phyloP scores from a whole-genome alignment of 2,113 vertebrate species.

The Corythornis vintsioides region DNA sequence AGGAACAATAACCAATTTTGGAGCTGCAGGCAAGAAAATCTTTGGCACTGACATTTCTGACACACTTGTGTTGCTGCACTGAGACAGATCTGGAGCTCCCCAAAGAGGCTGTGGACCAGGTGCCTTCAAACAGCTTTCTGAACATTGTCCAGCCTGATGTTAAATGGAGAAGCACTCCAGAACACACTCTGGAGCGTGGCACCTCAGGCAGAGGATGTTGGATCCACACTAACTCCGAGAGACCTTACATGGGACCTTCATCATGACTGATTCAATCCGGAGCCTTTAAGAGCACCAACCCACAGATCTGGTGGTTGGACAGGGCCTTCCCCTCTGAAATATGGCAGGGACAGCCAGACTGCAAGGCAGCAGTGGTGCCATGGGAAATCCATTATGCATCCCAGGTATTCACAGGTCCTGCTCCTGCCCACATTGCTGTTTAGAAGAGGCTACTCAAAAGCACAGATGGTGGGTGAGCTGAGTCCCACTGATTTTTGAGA shows the following conservation, averaged over 20 bases:
- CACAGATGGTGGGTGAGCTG: neutral
- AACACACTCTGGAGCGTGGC: accelerated
- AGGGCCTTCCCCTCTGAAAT: neutral
- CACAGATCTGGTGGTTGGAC: neutral
- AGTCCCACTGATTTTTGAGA: neutral
- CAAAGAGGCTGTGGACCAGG: neutral
- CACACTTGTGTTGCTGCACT: neutral
- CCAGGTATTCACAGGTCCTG: neutral
- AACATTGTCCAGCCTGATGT: neutral
- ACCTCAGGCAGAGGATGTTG: accelerated
- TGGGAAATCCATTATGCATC: neutral
- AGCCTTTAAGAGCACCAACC: neutral
- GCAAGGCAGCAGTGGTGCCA: neutral
- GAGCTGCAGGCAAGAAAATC: neutral
- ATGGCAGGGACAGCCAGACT: neutral
- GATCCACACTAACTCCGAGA: accelerated
- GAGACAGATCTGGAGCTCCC: neutral
- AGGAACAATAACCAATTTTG: neutral
- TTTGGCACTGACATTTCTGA: neutral
- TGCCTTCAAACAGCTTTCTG: neutral
- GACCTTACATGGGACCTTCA: neutral
- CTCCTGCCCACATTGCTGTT: neutral
- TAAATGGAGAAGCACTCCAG: neutral
- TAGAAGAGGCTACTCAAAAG: neutral
- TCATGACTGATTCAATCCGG: neutral